Conservation (phyloP, 2,888 invertebrate genomes). For the Charanyca ferruginea region DNA sequence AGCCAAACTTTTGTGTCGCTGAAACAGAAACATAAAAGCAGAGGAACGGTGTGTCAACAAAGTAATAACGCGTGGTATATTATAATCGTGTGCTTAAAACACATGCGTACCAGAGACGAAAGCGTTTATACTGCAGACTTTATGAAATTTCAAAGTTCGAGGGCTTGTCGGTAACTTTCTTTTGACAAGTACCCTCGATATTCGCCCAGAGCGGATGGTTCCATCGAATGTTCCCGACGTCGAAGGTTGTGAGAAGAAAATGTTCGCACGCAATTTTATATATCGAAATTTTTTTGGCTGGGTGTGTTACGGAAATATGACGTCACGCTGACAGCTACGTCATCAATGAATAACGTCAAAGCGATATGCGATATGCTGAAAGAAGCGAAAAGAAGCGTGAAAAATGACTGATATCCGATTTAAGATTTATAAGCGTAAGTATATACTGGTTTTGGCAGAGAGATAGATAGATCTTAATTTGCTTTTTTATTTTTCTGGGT, state of each 20-base stretch:
- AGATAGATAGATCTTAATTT: no score
- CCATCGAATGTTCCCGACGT: constrained; percentile 64
- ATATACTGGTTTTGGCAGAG: no score
- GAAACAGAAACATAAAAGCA: constrained; percentile 54
- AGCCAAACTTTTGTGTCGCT: constrained; percentile 53
- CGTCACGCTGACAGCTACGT: constrained; percentile 43
- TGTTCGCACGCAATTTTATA: constrained; percentile 49
- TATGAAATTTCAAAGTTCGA: constrained; percentile 71
- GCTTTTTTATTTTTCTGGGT: no score
- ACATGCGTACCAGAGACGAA: constrained; percentile 59
- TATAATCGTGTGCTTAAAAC: constrained; percentile 55
- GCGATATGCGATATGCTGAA: constrained; percentile 35
- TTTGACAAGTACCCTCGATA: constrained; percentile 74
- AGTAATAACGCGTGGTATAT: constrained; percentile 55
- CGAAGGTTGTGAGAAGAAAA: constrained; percentile 41
- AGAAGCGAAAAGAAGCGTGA: constrained; percentile 27
- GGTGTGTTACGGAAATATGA: constrained; percentile 41
- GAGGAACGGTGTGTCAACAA: constrained; percentile 54
- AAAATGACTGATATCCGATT: constrained; percentile 22
- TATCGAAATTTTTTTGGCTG: constrained; percentile 36
- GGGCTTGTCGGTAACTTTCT: constrained; percentile 75
- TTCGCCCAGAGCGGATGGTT: constrained; percentile 62
- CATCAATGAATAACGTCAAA: constrained; percentile 51
- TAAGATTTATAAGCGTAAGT: constrained; percentile 13
- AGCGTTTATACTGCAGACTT: constrained; percentile 68